Percentiles rank a stretch among this genome's conserved stretches.
Evolutionary conservation across 2,113 vertebrate species (phyloP).

Genomic region (Mustela nigripes): DNA sequence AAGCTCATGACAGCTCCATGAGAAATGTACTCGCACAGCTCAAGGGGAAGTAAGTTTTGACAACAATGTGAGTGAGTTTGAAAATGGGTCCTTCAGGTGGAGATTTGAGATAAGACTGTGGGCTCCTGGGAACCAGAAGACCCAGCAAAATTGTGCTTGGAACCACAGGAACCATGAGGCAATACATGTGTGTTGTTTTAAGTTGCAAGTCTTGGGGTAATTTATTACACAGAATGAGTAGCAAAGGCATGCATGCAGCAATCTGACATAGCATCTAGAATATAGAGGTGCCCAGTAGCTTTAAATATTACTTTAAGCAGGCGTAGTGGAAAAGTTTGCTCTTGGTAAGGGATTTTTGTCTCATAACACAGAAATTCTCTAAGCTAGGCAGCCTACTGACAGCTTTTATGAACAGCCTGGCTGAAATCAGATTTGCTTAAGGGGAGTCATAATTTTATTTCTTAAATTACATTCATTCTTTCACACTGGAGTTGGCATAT

Average conservation of each 20-base stretch:
- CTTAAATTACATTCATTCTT: neutral
- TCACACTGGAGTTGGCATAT: neutral
- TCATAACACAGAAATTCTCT: neutral
- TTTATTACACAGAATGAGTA: neutral
- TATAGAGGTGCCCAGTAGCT: neutral
- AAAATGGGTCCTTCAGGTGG: neutral
- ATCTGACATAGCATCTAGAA: neutral
- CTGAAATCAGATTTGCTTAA: neutral
- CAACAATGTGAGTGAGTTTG: neutral
- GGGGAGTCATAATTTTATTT: neutral
- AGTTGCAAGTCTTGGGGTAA: neutral
- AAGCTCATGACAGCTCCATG: neutral
- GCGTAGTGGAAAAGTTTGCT: neutral
- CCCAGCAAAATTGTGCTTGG: neutral
- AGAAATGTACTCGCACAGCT: neutral
- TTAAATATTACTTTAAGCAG: neutral
- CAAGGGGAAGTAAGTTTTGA: neutral
- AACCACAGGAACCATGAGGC: neutral
- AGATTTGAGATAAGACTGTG: neutral
- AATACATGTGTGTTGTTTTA: neutral
- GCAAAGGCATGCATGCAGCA: neutral
- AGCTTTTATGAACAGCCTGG: neutral
- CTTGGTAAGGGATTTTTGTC: neutral
- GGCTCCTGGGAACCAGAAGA: neutral
- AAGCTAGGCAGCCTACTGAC: neutral